A percentile compares a stretch with the other conserved stretches of the same genome.
Evolutionary conservation across 2,888 invertebrate genomes (phyloP).

Genomic region (Erebia ligea): DNA sequence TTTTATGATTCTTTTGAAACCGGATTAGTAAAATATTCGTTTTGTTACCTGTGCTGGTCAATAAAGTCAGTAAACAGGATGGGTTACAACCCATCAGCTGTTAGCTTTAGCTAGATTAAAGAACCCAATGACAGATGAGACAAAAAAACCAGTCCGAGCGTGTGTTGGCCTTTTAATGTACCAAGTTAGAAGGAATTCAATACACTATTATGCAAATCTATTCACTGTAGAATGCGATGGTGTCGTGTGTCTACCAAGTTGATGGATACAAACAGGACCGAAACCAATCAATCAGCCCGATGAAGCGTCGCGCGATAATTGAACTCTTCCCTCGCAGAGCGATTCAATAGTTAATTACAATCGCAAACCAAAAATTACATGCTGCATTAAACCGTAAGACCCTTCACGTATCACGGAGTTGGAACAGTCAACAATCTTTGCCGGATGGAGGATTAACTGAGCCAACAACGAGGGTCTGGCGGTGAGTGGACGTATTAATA

Average conservation of each 20-base stretch:
- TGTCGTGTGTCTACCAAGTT: constrained; percentile 66
- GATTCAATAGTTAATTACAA: constrained; percentile 80
- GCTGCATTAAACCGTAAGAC: constrained; percentile 76
- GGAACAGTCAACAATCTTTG: constrained; percentile 69
- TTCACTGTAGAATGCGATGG: constrained; percentile 60
- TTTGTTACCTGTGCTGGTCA: no score
- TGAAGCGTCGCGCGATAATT: constrained; percentile 75
- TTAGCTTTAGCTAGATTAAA: no score
- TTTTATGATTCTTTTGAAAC: background rate
- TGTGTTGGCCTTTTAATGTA: constrained; percentile 23
- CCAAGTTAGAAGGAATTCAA: constrained; percentile 10
- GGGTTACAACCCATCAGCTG: background rate
- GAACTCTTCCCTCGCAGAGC: constrained; percentile 76
- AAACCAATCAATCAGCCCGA: constrained; percentile 78
- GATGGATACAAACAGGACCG: constrained; percentile 66
- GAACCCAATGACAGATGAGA: background rate
- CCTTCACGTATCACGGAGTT: constrained; percentile 76
- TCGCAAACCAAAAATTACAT: constrained; percentile 81
- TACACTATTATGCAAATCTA: constrained; percentile 48
- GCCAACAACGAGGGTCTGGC: constrained; percentile 73
- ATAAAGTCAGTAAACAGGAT: background rate
- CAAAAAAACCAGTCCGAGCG: background rate
- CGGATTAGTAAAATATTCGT: no score
- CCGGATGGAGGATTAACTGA: constrained; percentile 76
- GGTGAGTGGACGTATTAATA: constrained; percentile 79